Base-by-base conservation (phyloP, 1,140 invertebrate genomes). In the Zaprionus camerounensis region DNA sequence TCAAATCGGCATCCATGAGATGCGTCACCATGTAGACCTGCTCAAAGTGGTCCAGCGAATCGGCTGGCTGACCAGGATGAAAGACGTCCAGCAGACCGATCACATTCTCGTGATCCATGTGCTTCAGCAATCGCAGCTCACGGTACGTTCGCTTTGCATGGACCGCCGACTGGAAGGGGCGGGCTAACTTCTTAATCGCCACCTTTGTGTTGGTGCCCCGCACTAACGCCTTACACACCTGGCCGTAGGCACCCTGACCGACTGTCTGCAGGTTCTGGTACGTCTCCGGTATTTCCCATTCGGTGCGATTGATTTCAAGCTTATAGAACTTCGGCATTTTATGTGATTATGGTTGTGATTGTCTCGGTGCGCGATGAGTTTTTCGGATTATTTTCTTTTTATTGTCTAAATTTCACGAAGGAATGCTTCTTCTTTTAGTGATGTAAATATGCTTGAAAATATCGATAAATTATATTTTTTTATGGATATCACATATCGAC, bases 91-190 rank as follows among this genome's bases (percentile, higher is more conserved):
- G 92, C 11, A 99, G 94, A 31, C 98, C 95, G 81, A 96, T 97
- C 93, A 99, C 98, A 96, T 99, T 99, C 94, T 99, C 99, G 94
- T 99, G 99, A 93, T 99, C 98, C 96, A 99, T 99, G 86, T 99
- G 97, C 93, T 99, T 99, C 61, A 99, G 95, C 93, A 99, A 96
- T 31, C 98, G 95, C 71, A 99, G 94, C 93, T 99, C 99, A 72
- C 99, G 95, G 91, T 99, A 99, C 4, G 99, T 99, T 80, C 99
- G 94, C 93, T 99, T 99, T 4, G 99, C 99, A 94, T 99, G 99
- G 55, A 99, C 98, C 24, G 98, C 98, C 65, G 99, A 99, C 93
- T 99, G 98, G 94, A 99, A 99, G 51, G 99, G 99, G 71, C 98
- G 94, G 56, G 98, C 98, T 78, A 99, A 94, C 93, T 99, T 99